Base-by-base conservation (phyloP, 1,140 invertebrate species). In the Drosophila nigrodunni region DNA sequence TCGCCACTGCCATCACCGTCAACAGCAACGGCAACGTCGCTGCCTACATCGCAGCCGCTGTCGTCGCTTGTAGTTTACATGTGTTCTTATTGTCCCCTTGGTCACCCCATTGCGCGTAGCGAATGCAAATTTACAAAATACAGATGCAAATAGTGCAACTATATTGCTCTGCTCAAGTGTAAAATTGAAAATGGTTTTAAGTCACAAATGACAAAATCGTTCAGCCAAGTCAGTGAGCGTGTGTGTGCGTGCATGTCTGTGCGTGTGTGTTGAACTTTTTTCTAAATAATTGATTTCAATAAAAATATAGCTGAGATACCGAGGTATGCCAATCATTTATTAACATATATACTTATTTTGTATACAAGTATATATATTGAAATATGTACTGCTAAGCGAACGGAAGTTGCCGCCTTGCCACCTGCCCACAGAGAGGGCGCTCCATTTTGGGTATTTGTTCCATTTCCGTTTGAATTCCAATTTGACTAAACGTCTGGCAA, bases 401-500 rank as follows among this genome's bases (percentile, higher is more conserved):
- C 65, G 72, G 72, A 64, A 74, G 72, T 74, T 39, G 10, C 49
- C 46, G 64, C 70, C 70, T 67, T 49, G 54, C 60, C 68, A 71
- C 68, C 61, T 74, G 65, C 49, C 65, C 57, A 69, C 65, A 74
- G 65, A 61, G 43, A 61, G 43, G 15, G 58, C 52, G 67, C 58
- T 70, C 58, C 58, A 70, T 64, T 74, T 74, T 37, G 58, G 58
- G 11, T 58, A 59, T 74, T 74, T 70, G 66, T 74, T 74, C 72
- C 70, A 74, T 74, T 74, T 74, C 72, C 72, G 72, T 70, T 70
- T 30, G 52, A 54, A 69, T 74, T 69, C 55, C 57, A 69, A 74
- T 69, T 69, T 66, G 49, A 74, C 47, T 43, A 39, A 60, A 44
- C 43, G 34, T 49, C 68, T 46, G 68, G 34, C 50, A 71, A 71